These are phyloP conservation scores for Cliona cf. orientalis DNA, from an alignment of 37 sponge, comb jelly and placozoan species.

Conservation along the genomic window DNA sequence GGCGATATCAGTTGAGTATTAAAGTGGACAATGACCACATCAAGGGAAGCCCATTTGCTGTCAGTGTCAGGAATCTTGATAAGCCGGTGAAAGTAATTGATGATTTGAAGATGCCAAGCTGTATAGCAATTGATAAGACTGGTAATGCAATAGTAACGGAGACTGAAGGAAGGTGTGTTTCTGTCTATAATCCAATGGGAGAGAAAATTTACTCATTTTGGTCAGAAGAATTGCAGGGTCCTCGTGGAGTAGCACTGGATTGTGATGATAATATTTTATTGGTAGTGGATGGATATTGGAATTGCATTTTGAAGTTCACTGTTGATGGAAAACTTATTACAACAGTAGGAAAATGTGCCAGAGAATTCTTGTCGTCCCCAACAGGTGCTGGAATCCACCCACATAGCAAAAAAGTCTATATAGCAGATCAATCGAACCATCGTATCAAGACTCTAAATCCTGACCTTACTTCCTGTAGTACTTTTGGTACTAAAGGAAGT, in stretches of 20 bases:
- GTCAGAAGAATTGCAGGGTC: constrained; percentile 6
- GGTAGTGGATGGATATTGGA: constrained; percentile 32
- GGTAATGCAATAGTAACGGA: constrained; percentile 40
- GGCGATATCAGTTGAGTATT: constrained; percentile 25
- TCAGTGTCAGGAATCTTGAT: neutral
- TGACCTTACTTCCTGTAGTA: constrained; percentile 51
- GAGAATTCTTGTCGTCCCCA: constrained; percentile 43
- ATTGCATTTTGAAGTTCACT: constrained; percentile 56
- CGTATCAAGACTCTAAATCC: constrained; percentile 56
- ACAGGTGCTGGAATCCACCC: constrained; percentile 16
- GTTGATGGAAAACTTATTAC: constrained; percentile 21
- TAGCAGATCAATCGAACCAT: neutral
- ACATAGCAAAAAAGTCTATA: neutral
- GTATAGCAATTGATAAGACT: constrained; percentile 19
- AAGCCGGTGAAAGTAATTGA: neutral
- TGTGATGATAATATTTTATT: constrained; percentile 39
- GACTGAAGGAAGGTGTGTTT: neutral
- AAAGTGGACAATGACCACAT: constrained; percentile 12
- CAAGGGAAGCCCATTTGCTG: constrained; percentile 51
- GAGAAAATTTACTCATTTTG: constrained; percentile 31
- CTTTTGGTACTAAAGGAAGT: constrained; percentile 50
- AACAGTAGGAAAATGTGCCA: constrained; percentile 33
- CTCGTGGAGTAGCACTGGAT: constrained; percentile 48
- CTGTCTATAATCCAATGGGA: constrained; percentile 18
- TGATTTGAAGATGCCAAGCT: constrained; percentile 14